These are phyloP conservation scores for Phaonia tiefii DNA, from an alignment of 2,888 invertebrate species.

Conservation along the genomic window DNA sequence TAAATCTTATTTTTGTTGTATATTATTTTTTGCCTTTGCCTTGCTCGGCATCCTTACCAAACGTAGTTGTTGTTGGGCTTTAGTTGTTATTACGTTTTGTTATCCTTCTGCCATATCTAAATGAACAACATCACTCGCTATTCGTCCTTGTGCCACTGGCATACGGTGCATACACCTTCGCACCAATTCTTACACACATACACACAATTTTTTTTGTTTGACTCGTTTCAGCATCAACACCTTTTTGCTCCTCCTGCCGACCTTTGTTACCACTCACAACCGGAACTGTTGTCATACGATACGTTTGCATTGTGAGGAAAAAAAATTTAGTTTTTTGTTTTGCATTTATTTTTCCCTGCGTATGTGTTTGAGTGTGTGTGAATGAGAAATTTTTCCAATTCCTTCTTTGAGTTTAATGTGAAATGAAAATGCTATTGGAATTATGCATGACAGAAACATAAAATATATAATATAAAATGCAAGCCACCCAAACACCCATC, in stretches of 20 bases:
- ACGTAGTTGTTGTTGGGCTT: too few species aligned
- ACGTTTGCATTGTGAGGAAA: neutral
- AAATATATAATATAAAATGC: slow-evolving; percentile 2
- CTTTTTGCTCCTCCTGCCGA: slow-evolving; percentile 9
- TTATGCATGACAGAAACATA: slow-evolving; percentile 34
- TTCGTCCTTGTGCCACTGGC: slow-evolving; percentile 35
- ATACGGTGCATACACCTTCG: neutral
- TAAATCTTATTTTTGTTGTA: slow-evolving; percentile 6
- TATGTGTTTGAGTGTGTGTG: too few species aligned
- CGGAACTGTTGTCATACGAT: slow-evolving; percentile 12
- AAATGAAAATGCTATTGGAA: slow-evolving; percentile 36
- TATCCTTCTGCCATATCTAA: slow-evolving; percentile 13
- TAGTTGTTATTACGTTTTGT: neutral
- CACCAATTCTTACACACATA: slow-evolving; percentile 18
- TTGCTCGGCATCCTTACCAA: slow-evolving; percentile 7
- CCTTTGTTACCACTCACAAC: neutral
- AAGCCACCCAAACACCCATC: too few species aligned
- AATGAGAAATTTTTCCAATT: neutral
- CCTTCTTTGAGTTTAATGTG: slow-evolving; percentile 26
- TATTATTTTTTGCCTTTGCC: slow-evolving; percentile 8
- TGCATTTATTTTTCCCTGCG: slow-evolving; percentile 1
- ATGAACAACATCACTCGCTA: slow-evolving; percentile 36
- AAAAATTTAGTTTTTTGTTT: slow-evolving; percentile 27
- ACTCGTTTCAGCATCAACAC: slow-evolving; percentile 48
- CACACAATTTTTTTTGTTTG: neutral